Base-by-base conservation (phyloP, 2,888 invertebrate genomes). In the Julus scandinavius region DNA sequence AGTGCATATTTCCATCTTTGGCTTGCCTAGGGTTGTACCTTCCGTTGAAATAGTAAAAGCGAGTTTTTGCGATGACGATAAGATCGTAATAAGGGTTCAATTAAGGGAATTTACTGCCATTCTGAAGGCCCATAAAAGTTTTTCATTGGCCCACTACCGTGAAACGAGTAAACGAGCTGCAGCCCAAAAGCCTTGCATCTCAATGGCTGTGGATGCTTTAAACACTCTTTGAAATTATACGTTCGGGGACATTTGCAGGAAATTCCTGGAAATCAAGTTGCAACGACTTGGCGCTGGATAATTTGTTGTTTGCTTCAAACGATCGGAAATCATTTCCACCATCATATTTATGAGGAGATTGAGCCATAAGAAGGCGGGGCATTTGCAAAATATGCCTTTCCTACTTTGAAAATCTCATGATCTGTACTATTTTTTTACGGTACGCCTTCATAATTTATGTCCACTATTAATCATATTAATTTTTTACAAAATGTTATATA, bases 91-190 rank as follows among this genome's bases (percentile, higher is more conserved):
- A 80, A 80, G 80, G 38, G 80, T 80, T 80, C 80, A 80, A 80
- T 80, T 80, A 80, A 80, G 80, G 80, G 80, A 80, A 80, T 80
- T 80, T 80, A 80, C 80, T 80, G 80, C 80, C 80, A 80, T 80
- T 80, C 80, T 80, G 80, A 29, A 80, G 38, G 80, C 80, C 80
- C 80, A 20, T 80, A 80, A 80, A 80, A 80, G 38, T 80, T 38
- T 80, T 80, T 80, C 80, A 80, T 80, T 80, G 80, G 80, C 80
- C 72, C 29, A 72, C 72, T 72, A 72, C 20, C 72, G 72, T 72
- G 72, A 9, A 72, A 38, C 38, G 80, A 80, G 80, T 80, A 38
- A 80, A 80, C 38, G 38, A 80, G 38, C 72, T 29, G 20, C 20
- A 72, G 80, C 13, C 80, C 3, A 29, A 63, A 63, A 63, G n/a